Conservation (phyloP, 2,113 vertebrate genomes). For the Tor tambroides region DNA sequence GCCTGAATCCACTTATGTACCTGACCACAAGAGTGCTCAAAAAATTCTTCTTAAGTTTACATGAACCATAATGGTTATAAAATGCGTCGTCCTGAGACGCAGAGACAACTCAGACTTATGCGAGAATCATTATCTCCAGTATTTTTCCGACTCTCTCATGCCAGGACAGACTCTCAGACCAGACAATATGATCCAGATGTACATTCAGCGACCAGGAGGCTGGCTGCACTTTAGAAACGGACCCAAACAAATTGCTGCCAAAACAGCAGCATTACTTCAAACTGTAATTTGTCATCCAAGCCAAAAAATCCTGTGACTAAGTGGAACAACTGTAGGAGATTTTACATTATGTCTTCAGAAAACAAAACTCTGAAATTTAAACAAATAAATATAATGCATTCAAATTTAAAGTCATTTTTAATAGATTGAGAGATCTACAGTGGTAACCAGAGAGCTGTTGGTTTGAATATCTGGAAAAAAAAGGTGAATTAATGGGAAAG, state of each 20-base stretch:
- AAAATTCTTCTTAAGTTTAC: constrained; percentile 49
- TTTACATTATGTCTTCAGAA: background rate
- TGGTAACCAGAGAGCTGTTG: background rate
- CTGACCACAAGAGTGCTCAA: constrained; percentile 26
- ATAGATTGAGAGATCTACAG: background rate
- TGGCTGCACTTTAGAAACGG: constrained; percentile 53
- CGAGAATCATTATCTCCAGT: constrained; percentile 75
- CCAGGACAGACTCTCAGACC: constrained; percentile 69
- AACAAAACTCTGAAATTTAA: constrained; percentile 25
- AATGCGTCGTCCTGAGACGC: constrained; percentile 49
- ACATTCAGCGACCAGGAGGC: constrained; percentile 58
- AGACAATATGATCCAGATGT: constrained; percentile 76
- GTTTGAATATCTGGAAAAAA: background rate
- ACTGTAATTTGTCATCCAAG: constrained; percentile 35
- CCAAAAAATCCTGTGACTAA: background rate
- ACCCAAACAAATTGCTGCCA: constrained; percentile 29
- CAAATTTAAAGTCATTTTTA: background rate
- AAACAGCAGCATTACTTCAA: constrained; percentile 26
- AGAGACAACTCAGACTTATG: constrained; percentile 63
- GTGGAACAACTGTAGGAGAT: constrained; percentile 18
- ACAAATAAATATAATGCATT: background rate
- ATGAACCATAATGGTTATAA: constrained; percentile 58
- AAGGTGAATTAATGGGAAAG: no score
- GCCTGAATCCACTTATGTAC: constrained; percentile 43
- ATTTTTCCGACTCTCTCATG: constrained; percentile 74